These are phyloP conservation scores for Mobula birostris DNA, from an alignment of 2,113 vertebrate species.

Conservation along the genomic window DNA sequence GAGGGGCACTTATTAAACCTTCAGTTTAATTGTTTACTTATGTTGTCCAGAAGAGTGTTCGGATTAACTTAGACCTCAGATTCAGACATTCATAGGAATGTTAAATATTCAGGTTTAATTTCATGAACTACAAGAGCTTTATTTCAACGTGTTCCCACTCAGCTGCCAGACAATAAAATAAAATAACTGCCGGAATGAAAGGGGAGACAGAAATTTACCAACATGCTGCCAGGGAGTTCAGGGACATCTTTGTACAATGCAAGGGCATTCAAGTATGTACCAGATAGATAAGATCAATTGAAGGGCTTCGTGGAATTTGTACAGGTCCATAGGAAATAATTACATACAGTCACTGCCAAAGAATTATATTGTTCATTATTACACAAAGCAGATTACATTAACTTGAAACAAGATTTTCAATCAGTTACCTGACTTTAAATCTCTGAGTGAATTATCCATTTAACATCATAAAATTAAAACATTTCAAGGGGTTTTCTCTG, in stretches of 20 bases:
- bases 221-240: background rate
- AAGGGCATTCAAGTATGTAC: background rate
- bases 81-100: conserved; percentile 16
- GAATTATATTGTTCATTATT: background rate
- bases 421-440: background rate
- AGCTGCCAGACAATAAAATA: background rate
- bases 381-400: background rate
- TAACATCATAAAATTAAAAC: background rate
- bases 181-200: background rate
- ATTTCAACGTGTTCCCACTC: background rate
- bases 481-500: background rate
- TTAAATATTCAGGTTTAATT: conserved; percentile 2
- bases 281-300: background rate
- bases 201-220: background rate
- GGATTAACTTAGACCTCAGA: background rate
- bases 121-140: background rate
- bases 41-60: conserved; percentile 14
- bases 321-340: background rate
- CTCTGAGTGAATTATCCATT: background rate
- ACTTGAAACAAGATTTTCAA: background rate
- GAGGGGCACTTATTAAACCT: background rate
- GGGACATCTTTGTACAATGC: background rate
- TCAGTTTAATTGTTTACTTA: background rate
- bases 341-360: background rate
- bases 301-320: background rate